Base-by-base conservation (phyloP, 2,797 vertebrate genomes). In the Spea hammondii region DNA sequence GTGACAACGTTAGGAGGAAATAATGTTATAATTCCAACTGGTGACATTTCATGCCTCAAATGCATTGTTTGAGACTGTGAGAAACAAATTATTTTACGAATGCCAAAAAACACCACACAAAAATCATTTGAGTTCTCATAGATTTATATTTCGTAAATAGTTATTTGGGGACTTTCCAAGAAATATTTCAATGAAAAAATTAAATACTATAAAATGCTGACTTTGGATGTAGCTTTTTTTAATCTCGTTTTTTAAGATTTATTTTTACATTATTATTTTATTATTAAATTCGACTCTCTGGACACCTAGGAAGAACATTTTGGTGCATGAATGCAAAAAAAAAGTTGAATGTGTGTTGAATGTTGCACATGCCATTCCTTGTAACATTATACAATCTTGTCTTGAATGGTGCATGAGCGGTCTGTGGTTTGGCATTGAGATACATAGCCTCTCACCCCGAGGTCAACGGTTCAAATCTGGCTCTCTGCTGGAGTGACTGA, bases 391-490 rank as follows among this genome's bases (percentile, higher is more conserved):
- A 49, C 45, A 12, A 73, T 69, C 48, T 53, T 10, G 60, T 55
- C 14, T 71, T 75, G 78, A 80, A 55, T 59, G 45, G n/a, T 70
- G 71, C 72, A 74, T 70, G 67, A 17, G 66, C 59, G 50, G 65
- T 84, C 64, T 65, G 60, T 57, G 80, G 77, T 77, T 70, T 79
- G 75, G 48, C 84, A 84, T 48, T 74, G 68, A 73, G 68, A 83
- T 86, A 83, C 73, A 79, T 59, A 84, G 9, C 75, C 76, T 84
- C 82, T 83, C 76, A 83, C 73, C 76, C 51, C 68, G 74, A 86
- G 88, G 84, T 87, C 85, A 87, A 44, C 50, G 65, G 85, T 87
- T 87, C 85, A 89, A 82, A 83, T 59, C 47, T 75, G 83, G 51
- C 76, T 67, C 78, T 85, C 74, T 74, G 84, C 85, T 78, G 69